These are phyloP conservation scores for Tipula helvola DNA, from an alignment of 2,888 invertebrate genomes.

Conservation along the genomic window DNA sequence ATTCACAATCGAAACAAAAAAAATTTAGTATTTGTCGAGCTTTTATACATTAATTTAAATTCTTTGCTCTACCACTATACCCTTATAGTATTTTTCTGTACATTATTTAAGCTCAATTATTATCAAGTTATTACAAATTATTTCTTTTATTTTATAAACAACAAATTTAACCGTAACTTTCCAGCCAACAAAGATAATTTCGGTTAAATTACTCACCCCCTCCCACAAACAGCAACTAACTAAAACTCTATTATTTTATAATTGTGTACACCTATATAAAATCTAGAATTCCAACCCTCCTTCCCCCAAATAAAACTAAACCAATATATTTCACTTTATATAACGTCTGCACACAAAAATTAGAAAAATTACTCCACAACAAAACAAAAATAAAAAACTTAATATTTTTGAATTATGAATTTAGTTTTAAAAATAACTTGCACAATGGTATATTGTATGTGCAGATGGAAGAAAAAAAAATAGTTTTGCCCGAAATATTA, in stretches of 20 bases:
- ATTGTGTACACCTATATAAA: background rate
- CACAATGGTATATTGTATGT: background rate
- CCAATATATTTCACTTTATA: background rate
- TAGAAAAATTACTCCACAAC: background rate
- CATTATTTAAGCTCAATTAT: background rate
- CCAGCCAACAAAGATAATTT: background rate
- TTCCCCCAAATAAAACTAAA: background rate
- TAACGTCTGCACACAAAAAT: background rate
- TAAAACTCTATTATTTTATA: background rate
- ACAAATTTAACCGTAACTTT: background rate
- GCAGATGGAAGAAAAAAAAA: background rate
- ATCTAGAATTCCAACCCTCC: background rate
- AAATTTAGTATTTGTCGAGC: no score
- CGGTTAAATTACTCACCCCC: background rate
- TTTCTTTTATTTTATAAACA: background rate
- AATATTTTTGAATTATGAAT: background rate
- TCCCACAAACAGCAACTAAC: background rate
- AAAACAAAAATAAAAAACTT: background rate
- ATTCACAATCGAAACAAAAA: no score
- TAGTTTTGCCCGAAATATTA: background rate
- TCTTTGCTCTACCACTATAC: no score
- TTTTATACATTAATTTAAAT: no score
- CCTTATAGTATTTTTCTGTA: no score
- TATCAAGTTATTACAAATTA: background rate
- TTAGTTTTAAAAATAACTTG: background rate